Conservation (phyloP, 1,140 invertebrate genomes). For the Forficula auricularia region DNA sequence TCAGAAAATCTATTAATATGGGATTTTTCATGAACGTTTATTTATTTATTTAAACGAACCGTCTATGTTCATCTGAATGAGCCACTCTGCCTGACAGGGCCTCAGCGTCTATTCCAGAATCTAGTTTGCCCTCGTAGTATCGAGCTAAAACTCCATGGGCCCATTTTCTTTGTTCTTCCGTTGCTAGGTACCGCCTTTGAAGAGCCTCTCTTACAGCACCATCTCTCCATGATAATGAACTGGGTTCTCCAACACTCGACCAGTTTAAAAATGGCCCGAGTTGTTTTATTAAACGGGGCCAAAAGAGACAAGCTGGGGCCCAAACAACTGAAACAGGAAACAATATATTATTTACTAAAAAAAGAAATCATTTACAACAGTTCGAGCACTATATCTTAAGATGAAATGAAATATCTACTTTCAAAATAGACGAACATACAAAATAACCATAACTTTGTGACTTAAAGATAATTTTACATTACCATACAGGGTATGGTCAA, state of each 20-base stretch:
- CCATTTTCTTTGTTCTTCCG: slow-evolving; percentile 23
- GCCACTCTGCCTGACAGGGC: not conserved
- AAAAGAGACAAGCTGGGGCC: slow-evolving; percentile 46
- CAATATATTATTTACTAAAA: too few species aligned
- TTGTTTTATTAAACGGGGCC: slow-evolving; percentile 44
- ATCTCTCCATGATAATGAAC: slow-evolving; percentile 40
- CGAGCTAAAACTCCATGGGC: slow-evolving; percentile 31
- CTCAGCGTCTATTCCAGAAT: not conserved
- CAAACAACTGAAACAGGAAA: slow-evolving; percentile 30
- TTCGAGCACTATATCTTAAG: too few species aligned
- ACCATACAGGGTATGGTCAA: not conserved
- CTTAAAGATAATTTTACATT: too few species aligned
- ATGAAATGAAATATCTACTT: too few species aligned
- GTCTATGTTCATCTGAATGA: not conserved
- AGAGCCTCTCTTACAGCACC: slow-evolving; percentile 33
- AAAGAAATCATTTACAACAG: too few species aligned
- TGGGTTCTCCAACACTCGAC: slow-evolving; percentile 35
- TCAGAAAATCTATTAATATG: too few species aligned
- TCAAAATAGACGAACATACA: too few species aligned
- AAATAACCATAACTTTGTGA: too few species aligned
- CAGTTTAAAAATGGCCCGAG: slow-evolving; percentile 46
- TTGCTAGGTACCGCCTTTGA: slow-evolving; percentile 31
- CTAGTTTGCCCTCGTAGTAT: slow-evolving; percentile 31
- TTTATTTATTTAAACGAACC: not conserved
- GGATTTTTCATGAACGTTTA: too few species aligned